phyloP scores from a whole-genome alignment of 2,888 invertebrate species.

The Cephus spinipes region DNA sequence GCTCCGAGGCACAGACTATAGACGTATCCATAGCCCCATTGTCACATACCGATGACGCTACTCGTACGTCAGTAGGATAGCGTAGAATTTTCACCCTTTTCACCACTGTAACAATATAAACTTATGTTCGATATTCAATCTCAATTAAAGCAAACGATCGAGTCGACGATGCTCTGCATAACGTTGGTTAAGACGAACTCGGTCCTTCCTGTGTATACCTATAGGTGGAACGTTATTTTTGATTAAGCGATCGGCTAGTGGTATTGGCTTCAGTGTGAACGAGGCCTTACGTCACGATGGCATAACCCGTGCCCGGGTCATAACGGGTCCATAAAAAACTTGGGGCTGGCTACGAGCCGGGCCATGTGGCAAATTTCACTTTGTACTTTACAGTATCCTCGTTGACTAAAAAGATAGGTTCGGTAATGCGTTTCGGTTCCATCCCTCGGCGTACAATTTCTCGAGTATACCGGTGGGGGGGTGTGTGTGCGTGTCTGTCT shows the following conservation, averaged over 20 bases:
- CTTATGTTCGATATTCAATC: background rate
- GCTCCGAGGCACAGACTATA: background rate
- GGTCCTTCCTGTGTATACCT: background rate
- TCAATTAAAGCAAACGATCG: background rate
- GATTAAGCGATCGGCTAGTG: background rate
- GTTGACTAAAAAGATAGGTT: conserved; percentile 21
- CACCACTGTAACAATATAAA: background rate
- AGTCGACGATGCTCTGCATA: background rate
- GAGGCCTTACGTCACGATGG: conserved; percentile 1
- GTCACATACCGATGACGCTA: background rate
- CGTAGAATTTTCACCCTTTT: background rate
- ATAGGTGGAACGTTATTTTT: background rate
- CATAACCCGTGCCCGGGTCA: conserved; percentile 7
- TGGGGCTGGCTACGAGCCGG: conserved; percentile 6
- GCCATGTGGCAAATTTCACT: conserved; percentile 35
- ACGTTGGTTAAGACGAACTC: background rate
- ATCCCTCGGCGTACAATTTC: background rate
- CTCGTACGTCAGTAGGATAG: background rate
- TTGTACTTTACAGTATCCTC: conserved; percentile 23
- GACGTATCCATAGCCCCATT: background rate
- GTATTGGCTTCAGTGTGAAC: background rate
- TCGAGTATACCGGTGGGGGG: background rate
- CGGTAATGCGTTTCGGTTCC: conserved; percentile 18
- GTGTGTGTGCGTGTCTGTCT: background rate
- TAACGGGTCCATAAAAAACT: background rate